phyloP scores from a whole-genome alignment of 2,113 vertebrate genomes.

The Rana temporaria region DNA sequence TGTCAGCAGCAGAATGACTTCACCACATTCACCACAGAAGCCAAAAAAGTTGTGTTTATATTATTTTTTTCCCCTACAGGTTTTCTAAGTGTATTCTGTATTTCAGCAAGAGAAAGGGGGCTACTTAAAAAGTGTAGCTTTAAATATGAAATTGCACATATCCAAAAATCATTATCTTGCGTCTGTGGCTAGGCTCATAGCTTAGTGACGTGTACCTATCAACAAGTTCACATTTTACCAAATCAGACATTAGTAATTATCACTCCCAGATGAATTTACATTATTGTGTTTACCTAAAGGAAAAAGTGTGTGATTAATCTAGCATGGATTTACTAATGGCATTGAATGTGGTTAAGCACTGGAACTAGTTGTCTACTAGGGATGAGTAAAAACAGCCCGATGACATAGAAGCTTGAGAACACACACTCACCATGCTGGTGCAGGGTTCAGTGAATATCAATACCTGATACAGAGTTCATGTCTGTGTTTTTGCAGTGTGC shows the following conservation, averaged over 20 bases:
- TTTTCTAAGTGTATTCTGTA: no score
- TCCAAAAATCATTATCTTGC: no score
- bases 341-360: neutral
- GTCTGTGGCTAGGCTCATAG: no score
- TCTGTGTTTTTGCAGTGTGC: slow-evolving; percentile 21
- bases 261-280: neutral
- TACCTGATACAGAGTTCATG: slow-evolving; percentile 18
- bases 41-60: no score
- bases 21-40: no score
- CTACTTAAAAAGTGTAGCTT: no score
- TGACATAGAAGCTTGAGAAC: slow-evolving; percentile 22
- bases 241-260: neutral
- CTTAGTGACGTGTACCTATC: no score
- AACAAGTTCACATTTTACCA: neutral
- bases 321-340: neutral
- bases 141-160: no score
- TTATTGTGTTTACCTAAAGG: neutral
- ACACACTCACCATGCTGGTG: slow-evolving; percentile 16
- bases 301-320: neutral
- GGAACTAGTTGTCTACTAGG: slow-evolving; percentile 13
- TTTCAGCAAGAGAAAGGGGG: no score
- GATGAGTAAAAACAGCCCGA: slow-evolving; percentile 16
- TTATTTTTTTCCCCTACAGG: no score
- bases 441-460: slow-evolving; percentile 26
- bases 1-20: no score